Evolutionary conservation across 2,888 invertebrate genomes (phyloP).

Genomic region (Isoperla grammatica): DNA sequence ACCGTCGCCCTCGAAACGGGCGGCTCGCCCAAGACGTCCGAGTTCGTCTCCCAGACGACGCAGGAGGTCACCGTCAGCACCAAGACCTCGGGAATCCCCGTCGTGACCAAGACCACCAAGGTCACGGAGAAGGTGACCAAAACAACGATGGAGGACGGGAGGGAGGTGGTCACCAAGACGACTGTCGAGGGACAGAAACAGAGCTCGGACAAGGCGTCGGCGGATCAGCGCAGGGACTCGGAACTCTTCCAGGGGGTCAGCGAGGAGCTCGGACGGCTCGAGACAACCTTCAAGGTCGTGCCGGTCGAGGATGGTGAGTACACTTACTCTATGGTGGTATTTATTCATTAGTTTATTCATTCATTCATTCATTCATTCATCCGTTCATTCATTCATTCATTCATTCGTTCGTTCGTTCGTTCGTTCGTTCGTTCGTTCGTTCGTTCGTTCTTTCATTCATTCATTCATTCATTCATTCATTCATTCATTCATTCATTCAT

Average conservation of each 20-base stretch:
- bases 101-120: conserved; percentile 8
- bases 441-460: no score
- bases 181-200: conserved; percentile 28
- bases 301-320: conserved; percentile 31
- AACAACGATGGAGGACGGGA: conserved; percentile 6
- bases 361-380: no score
- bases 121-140: neutral
- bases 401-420: no score
- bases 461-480: no score
- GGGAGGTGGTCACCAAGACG: conserved; percentile 23
- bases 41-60: neutral
- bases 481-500: no score
- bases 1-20: neutral
- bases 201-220: conserved; percentile 31
- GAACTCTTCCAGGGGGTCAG: conserved; percentile 46
- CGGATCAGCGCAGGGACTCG: conserved; percentile 40
- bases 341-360: no score
- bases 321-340: no score
- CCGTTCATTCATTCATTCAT: no score
- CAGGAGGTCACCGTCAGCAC: conserved; percentile 7
- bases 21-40: neutral
- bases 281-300: conserved; percentile 35
- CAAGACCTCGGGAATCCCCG: conserved; percentile 9
- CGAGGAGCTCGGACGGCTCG: conserved; percentile 42
- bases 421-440: no score